Base-by-base conservation (phyloP, 2,113 vertebrate species). In the Tragulus kanchil region DNA sequence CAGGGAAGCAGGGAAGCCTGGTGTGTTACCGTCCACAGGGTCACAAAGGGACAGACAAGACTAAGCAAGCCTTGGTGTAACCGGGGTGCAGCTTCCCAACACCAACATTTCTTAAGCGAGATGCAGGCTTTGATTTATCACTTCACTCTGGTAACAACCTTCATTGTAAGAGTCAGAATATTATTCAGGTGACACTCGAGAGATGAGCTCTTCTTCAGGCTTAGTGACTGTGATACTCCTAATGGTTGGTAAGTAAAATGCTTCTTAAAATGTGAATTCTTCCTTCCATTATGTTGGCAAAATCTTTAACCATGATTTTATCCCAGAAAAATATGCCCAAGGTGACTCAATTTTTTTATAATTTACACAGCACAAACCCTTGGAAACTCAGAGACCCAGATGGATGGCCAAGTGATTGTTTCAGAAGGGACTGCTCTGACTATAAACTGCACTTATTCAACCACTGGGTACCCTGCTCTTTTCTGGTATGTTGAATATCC, bases 401-500 rank as follows among this genome's bases (percentile, higher is more conserved):
- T 0, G 0, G 54, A 75, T 85, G 65, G 93, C 4, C 89, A 15
- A 42, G 17, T 96, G 78, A 92, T 31, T 7, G 6, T 83, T 2
- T 56, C 48, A 6, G 86, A 96, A 86, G 0, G 1, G 0, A 9
- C 23, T 17, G 13, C 12, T 16, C 14, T 97, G 64, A 94, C 5
- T 2, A 13, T 97, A 1, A 96, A 78, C 73, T 96, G 97, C 25
- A 73, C 54, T 31, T 97, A 95, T 45, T 23, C 48, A 50, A 0
- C 61, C 2, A 0, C 25, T 61, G 0, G 11, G 0, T 85, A 83
- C n/a, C 87, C 79, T 0, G 0, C 1, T 26, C 96, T 97, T n/a
- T 84, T 73, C 73, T 97, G 97, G 97, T 97, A 97, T 36, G 21
- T 95, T 4, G 96, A 96, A 0, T 75, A 89, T 52, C 85, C 91